Percentiles rank a stretch among this genome's conserved stretches.
phyloP scores from a whole-genome alignment of 2,888 invertebrate species.

The Drosophila longiperda region DNA sequence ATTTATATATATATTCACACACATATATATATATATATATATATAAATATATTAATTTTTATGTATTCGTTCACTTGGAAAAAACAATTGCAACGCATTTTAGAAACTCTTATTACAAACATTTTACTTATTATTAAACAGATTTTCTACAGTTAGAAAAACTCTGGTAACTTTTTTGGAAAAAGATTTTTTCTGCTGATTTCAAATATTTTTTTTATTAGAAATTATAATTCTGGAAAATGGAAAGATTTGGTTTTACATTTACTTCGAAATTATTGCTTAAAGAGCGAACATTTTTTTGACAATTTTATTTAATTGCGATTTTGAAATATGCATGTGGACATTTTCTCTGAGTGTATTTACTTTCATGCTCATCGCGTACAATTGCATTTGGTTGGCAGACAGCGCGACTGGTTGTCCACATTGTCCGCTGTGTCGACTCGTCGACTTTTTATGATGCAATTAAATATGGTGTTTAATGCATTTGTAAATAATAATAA shows the following conservation, averaged over 20 bases:
- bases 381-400: slow-evolving; percentile 32
- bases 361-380: slow-evolving; percentile 11
- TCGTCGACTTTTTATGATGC: slow-evolving; percentile 63
- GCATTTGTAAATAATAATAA: slow-evolving; percentile 77
- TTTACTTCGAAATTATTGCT: not conserved
- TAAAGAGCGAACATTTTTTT: not conserved
- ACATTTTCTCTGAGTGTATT: not conserved
- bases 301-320: not conserved
- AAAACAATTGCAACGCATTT: not conserved
- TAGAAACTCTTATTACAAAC: not conserved
- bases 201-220: not conserved
- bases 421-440: slow-evolving; percentile 1
- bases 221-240: not conserved
- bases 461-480: slow-evolving; percentile 78
- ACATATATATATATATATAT: not conserved
- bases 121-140: not conserved
- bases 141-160: not conserved
- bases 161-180: too few relatives aligned
- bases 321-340: not conserved
- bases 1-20: not conserved
- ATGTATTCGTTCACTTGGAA: not conserved
- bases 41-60: not conserved
- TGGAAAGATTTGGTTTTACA: not conserved
- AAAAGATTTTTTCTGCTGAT: not conserved
- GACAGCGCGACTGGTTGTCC: slow-evolving; percentile 18